phyloP scores from a whole-genome alignment of 2,888 invertebrate species.

The Drosophila prolongata region DNA sequence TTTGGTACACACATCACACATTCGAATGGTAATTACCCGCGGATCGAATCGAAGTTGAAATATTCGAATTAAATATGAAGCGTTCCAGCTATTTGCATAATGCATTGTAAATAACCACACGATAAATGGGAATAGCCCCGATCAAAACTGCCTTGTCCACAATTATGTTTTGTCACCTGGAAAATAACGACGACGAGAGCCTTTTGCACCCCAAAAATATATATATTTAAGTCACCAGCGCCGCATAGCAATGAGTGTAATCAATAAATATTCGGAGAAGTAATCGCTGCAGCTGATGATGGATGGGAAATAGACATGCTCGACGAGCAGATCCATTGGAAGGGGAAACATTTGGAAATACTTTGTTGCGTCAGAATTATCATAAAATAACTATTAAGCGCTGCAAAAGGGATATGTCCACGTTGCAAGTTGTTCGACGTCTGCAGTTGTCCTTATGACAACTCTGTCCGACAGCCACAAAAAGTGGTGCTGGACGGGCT shows the following conservation, averaged over 20 bases:
- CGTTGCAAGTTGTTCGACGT: conserved; percentile 18
- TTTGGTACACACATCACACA: conserved; percentile 23
- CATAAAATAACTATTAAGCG: conserved; percentile 75
- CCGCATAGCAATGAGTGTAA: conserved; percentile 53
- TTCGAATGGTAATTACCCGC: conserved; percentile 12
- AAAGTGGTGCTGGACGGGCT: conserved; percentile 66
- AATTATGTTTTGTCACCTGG: conserved; percentile 68
- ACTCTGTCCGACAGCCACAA: conserved; percentile 67
- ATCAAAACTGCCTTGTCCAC: conserved; percentile 32
- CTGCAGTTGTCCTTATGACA: conserved; percentile 71
- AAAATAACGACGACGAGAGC: too few species aligned
- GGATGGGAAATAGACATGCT: conserved; percentile 45
- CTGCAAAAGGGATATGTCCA: conserved; percentile 64
- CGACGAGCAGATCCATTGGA: conserved; percentile 25
- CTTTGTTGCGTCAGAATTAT: conserved; percentile 53
- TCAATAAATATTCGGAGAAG: conserved; percentile 27
- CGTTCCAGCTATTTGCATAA: conserved; percentile 32
- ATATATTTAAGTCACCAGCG: neutral
- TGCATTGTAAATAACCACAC: conserved; percentile 11
- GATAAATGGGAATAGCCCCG: conserved; percentile 5
- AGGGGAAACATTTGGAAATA: conserved; percentile 25
- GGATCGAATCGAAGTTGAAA: conserved; percentile 7
- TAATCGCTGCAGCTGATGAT: conserved; percentile 26
- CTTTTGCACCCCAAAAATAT: conserved; percentile 4
- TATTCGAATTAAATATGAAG: conserved; percentile 28